These are phyloP conservation scores for Bucorvus abyssinicus DNA, from an alignment of 2,797 vertebrate species.

Conservation along the genomic window DNA sequence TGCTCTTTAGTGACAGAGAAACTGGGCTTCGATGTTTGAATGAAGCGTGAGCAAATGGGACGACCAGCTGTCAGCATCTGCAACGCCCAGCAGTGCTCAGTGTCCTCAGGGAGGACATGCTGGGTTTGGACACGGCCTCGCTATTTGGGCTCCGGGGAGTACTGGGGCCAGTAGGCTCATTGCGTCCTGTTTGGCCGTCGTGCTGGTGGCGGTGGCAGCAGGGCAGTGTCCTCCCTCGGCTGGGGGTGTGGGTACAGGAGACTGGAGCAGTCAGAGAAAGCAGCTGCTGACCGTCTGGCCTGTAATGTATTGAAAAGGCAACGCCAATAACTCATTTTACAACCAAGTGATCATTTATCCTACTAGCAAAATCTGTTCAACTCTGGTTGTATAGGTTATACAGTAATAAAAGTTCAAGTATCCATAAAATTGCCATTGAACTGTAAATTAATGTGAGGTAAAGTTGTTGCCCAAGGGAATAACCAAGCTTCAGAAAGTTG, in stretches of 20 bases:
- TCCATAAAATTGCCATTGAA: conserved; percentile 69
- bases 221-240: not conserved
- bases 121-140: not conserved
- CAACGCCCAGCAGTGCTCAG: not conserved
- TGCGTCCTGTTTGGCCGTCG: rapidly evolving
- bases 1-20: not conserved
- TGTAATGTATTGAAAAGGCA: not conserved
- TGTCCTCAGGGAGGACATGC: not conserved
- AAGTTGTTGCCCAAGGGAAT: conserved; percentile 63
- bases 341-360: conserved; percentile 63
- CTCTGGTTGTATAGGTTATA: conserved; percentile 59
- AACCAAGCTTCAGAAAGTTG: conserved; percentile 51
- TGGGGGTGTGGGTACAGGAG: not conserved
- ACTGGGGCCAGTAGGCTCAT: not conserved
- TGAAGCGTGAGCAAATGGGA: not conserved
- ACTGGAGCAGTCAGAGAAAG: not conserved
- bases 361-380: conserved; percentile 58
- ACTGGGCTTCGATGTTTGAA: not conserved
- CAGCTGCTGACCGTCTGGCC: not conserved
- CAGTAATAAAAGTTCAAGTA: conserved; percentile 67
- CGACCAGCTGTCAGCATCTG: not conserved
- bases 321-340: conserved; percentile 62
- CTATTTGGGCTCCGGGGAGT: not conserved
- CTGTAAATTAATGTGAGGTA: conserved; percentile 66
- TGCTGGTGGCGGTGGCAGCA: not conserved